Evolutionary conservation across 2,113 vertebrate genomes (phyloP).

Genomic region (Oophaga pumilio): DNA sequence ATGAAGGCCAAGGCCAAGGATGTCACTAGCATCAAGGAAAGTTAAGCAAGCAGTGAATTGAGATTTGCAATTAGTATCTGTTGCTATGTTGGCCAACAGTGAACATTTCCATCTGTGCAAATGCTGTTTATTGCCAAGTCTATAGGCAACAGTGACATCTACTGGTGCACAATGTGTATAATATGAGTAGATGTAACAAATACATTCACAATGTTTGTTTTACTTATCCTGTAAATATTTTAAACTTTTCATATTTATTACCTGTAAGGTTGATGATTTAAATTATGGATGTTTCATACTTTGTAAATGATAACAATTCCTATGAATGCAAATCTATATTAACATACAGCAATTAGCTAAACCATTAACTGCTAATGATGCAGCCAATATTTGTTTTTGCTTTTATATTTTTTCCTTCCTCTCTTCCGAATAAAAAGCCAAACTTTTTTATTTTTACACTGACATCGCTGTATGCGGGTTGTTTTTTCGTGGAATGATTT

Average conservation of each 20-base stretch:
- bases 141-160: slow-evolving; percentile 49
- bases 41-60: slow-evolving; percentile 54
- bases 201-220: neutral
- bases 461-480: too few relatives aligned
- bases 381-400: too few relatives aligned
- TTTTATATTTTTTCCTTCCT: too few relatives aligned
- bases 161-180: slow-evolving; percentile 3
- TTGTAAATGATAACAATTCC: too few relatives aligned
- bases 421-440: too few relatives aligned
- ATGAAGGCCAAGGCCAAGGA: slow-evolving; percentile 47
- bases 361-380: too few relatives aligned
- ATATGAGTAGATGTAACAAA: neutral
- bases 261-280: too few relatives aligned
- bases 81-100: slow-evolving; percentile 54
- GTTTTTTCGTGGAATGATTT: too few relatives aligned
- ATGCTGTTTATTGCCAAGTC: neutral
- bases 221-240: neutral
- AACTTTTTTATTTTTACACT: too few relatives aligned
- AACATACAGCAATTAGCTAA: too few relatives aligned
- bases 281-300: too few relatives aligned
- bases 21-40: slow-evolving; percentile 48
- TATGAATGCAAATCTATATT: too few relatives aligned
- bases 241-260: neutral
- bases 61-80: slow-evolving; percentile 50
- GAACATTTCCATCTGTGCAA: slow-evolving; percentile 50